Percentiles rank a stretch among this genome's conserved stretches.
phyloP scores from a whole-genome alignment of 1,140 invertebrate genomes.

The Bombus soroeensis region DNA sequence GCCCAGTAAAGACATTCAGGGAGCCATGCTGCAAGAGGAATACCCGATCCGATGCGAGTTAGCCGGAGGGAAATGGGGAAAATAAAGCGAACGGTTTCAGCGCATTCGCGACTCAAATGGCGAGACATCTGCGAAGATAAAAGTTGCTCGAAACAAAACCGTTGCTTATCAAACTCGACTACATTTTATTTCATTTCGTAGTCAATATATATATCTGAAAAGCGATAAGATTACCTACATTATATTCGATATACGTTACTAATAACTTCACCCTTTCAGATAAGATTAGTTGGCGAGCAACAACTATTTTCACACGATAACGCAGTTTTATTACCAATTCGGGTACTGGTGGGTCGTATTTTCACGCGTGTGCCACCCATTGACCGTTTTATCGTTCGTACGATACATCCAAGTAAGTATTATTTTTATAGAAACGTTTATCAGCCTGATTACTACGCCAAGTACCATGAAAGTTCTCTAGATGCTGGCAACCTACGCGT shows the following conservation, averaged over 20 bases:
- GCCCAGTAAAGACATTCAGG: neutral
- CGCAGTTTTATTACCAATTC: neutral
- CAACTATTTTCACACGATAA: conserved; percentile 38
- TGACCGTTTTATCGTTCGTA: neutral
- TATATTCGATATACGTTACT: conserved; percentile 37
- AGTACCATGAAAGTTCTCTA: neutral
- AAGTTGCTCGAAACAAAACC: neutral
- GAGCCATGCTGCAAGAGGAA: too few relatives aligned
- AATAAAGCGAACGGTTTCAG: neutral
- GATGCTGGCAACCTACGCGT: too few relatives aligned
- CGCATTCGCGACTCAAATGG: neutral
- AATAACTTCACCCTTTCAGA: conserved; percentile 48
- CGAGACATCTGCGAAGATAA: neutral
- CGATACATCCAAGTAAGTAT: too few relatives aligned
- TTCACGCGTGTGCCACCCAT: neutral
- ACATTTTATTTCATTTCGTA: conserved; percentile 25
- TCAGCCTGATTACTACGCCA: neutral
- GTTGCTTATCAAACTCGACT: neutral
- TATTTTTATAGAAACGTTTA: neutral
- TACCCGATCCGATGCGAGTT: neutral
- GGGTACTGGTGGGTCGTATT: neutral
- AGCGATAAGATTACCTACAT: conserved; percentile 36
- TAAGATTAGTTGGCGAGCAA: conserved; percentile 41
- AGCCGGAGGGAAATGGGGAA: neutral
- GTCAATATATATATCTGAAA: neutral